Evolutionary conservation across 2,113 vertebrate genomes (phyloP).

Genomic region (Oenanthe oenanthe): DNA sequence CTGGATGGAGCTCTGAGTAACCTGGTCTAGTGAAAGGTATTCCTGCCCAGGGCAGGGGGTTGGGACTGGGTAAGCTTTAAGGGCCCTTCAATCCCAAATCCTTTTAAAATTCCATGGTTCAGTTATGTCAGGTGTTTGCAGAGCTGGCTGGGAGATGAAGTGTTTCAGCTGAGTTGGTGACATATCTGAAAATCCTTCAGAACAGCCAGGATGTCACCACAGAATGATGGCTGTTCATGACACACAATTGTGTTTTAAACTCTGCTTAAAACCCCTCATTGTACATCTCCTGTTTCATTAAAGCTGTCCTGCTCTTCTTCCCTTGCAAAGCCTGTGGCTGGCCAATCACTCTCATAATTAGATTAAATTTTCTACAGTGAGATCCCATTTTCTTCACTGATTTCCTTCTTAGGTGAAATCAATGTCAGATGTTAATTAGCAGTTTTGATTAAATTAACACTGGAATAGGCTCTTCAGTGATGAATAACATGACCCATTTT

Average conservation of each 20-base stretch:
- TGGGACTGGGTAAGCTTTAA: not conserved
- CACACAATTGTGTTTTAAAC: not conserved
- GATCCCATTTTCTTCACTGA: constrained; percentile 44
- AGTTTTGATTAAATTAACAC: constrained; percentile 70
- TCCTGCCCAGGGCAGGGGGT: not conserved
- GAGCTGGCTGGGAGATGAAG: not conserved
- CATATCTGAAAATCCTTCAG: not conserved
- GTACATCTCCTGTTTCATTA: not conserved
- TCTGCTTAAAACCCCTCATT: not conserved
- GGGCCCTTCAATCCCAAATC: not conserved
- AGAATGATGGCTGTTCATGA: not conserved
- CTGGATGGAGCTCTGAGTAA: not conserved
- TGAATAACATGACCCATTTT: constrained; percentile 76
- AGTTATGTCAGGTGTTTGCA: not conserved
- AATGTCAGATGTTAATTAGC: constrained; percentile 74
- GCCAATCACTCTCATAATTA: constrained; percentile 13
- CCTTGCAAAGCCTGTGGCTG: not conserved
- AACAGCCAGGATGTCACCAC: not conserved
- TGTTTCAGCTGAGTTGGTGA: not conserved
- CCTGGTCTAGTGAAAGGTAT: not conserved
- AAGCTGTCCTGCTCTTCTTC: not conserved
- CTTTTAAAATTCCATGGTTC: not conserved
- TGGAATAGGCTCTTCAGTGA: constrained; percentile 51
- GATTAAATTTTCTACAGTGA: constrained; percentile 14
- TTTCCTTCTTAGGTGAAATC: constrained; percentile 60